A percentile compares a stretch with the other conserved stretches of the same genome.
phyloP scores from a whole-genome alignment of 2,113 vertebrate species.

The Pimephales promelas region DNA sequence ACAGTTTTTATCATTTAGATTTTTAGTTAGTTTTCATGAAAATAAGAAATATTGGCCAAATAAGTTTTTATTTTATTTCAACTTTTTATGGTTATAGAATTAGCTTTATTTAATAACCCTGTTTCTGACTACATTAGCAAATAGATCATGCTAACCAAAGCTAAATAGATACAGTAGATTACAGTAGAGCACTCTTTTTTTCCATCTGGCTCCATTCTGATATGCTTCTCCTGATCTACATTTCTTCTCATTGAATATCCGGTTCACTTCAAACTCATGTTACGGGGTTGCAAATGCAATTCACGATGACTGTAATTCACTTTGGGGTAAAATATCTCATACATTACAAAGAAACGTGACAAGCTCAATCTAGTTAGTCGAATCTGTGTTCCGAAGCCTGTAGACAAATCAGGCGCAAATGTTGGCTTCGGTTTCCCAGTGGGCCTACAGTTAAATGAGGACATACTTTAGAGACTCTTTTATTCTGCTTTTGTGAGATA shows the following conservation, averaged over 20 bases:
- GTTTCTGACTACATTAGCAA: not conserved
- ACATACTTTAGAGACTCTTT: constrained; percentile 6
- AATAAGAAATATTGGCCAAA: not conserved
- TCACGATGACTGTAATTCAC: not conserved
- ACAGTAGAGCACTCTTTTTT: not conserved
- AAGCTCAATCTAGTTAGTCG: not conserved
- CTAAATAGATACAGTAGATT: not conserved
- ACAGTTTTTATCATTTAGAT: too few species aligned
- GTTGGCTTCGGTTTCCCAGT: not conserved
- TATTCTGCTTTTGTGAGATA: not conserved
- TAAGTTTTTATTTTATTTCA: not conserved
- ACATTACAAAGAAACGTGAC: not conserved
- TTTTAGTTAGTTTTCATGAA: not conserved
- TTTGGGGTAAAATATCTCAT: not conserved
- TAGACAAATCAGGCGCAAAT: constrained; percentile 1
- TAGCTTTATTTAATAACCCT: not conserved
- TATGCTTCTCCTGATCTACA: not conserved
- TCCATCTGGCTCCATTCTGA: not conserved
- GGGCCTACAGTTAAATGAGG: constrained; percentile 7
- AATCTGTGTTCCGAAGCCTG: not conserved
- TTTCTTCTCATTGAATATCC: constrained; percentile 1
- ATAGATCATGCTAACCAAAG: not conserved
- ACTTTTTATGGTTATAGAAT: not conserved
- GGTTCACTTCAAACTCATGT: not conserved
- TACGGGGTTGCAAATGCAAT: not conserved